Conservation (phyloP, 2,888 invertebrate species). For the Schizotus pectinicornis region DNA sequence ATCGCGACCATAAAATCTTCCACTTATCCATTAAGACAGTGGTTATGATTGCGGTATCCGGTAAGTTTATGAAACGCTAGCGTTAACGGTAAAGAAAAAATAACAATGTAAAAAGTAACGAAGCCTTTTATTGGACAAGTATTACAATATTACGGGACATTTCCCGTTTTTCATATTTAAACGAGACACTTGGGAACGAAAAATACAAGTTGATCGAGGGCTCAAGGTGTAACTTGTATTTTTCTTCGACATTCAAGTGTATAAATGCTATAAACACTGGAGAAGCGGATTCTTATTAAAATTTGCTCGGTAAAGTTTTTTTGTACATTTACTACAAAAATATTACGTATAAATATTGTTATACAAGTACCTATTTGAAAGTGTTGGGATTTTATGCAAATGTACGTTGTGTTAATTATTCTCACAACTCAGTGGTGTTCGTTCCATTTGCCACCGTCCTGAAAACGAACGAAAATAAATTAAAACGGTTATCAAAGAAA, state of each 20-base stretch:
- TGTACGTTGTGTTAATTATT: not conserved
- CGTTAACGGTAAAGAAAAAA: not conserved
- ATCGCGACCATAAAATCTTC: not conserved
- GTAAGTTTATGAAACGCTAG: not conserved
- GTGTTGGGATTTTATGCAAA: too few species aligned
- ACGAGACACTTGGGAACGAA: constrained; percentile 1
- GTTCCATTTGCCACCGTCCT: constrained; percentile 33
- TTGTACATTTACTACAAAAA: not conserved
- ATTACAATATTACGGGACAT: too few species aligned
- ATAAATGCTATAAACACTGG: not conserved
- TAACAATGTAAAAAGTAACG: constrained; percentile 1
- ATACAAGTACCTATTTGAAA: not conserved
- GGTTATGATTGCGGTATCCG: not conserved
- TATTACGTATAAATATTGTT: not conserved
- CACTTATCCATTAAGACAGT: not conserved
- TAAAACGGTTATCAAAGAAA: constrained; percentile 10
- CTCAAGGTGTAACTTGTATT: constrained; percentile 14
- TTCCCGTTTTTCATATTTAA: not conserved
- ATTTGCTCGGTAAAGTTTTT: not conserved
- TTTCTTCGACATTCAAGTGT: constrained; percentile 4
- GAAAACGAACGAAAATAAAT: constrained; percentile 29
- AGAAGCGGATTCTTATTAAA: too few species aligned
- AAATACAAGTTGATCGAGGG: constrained; percentile 15
- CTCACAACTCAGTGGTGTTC: constrained; percentile 32
- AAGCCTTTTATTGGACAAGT: not conserved